Conservation (phyloP, 2,113 vertebrate genomes). For the Epinephelus lanceolatus region DNA sequence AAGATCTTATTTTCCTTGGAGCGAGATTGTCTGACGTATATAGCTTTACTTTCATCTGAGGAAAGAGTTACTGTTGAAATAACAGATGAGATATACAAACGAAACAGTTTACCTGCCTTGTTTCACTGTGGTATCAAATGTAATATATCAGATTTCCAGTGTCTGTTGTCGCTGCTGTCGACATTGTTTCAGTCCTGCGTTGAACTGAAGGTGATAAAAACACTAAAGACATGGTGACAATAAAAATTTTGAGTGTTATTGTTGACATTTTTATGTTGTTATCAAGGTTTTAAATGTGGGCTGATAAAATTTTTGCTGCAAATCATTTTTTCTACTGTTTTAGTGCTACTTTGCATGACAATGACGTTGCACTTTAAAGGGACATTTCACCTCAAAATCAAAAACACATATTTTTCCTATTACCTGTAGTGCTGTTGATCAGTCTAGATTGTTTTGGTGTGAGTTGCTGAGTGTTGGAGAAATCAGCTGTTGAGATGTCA, state of each 20-base stretch:
- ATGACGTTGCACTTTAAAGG: not conserved
- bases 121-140: conserved; percentile 19
- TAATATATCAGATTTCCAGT: conserved; percentile 21
- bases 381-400: too few species aligned
- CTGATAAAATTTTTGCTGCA: not conserved
- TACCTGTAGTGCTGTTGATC: too few species aligned
- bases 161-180: not conserved
- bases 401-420: too few species aligned
- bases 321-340: not conserved
- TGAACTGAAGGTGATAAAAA: not conserved
- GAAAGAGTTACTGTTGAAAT: conserved; percentile 5
- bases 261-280: not conserved
- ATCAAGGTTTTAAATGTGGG: not conserved
- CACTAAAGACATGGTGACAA: not conserved
- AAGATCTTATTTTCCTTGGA: not conserved
- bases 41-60: not conserved
- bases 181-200: not conserved
- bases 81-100: not conserved
- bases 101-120: not conserved
- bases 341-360: not conserved
- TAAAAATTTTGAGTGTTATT: not conserved
- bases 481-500: too few species aligned
- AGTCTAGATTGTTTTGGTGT: too few species aligned
- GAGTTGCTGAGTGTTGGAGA: too few species aligned
- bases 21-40: not conserved